Base-by-base conservation (phyloP, 2,888 invertebrate genomes). In the Pimpla rufipes region DNA sequence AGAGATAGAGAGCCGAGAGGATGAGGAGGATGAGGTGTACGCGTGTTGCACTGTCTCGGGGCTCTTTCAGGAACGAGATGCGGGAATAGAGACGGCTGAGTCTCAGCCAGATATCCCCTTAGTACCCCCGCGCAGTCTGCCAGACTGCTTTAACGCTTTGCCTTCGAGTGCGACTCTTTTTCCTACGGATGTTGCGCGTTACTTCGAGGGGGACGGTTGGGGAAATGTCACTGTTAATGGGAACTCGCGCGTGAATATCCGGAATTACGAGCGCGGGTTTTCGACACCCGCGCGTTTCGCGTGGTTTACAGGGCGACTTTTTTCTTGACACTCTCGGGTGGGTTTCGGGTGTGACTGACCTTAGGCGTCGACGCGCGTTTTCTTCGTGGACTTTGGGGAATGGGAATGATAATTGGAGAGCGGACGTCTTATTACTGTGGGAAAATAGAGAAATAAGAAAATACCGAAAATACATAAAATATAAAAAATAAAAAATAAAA, bases 1-100 rank as follows among this genome's bases (percentile, higher is more conserved):
- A 45, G 71, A 21, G 29, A 29, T 5, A 5, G 29, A 29, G 29
- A 29, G 29, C 29, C 29, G 3, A 2, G 29, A 29, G 29, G 29
- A 29, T 2, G 29, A 29, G 29, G 29, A 29, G 29, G 21, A 16
- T 23, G 59, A 74, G 59, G 59, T 64, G 29, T 50, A 59, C 59
- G 37, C 67, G 62, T 62, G 77, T 59, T 78, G 40, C 78, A 55
- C 50, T 59, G 78, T 73, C 79, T 71, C 73, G 73, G 29, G 37
- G 66, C 37, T 18, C 66, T 55, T 66, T 66, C 50, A 55, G 35
- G 66, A 57, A 66, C 35, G 66, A 62, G 62, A 70, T 42, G 29
- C 29, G 52, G 62, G 50, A 37, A 70, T 76, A 52, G 75, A 40
- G 75, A 42, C 42, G 18, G 55, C 18, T 29, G 50, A 67, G 75